Conservation (phyloP, 2,888 invertebrate genomes). For the Brachycybe producta region DNA sequence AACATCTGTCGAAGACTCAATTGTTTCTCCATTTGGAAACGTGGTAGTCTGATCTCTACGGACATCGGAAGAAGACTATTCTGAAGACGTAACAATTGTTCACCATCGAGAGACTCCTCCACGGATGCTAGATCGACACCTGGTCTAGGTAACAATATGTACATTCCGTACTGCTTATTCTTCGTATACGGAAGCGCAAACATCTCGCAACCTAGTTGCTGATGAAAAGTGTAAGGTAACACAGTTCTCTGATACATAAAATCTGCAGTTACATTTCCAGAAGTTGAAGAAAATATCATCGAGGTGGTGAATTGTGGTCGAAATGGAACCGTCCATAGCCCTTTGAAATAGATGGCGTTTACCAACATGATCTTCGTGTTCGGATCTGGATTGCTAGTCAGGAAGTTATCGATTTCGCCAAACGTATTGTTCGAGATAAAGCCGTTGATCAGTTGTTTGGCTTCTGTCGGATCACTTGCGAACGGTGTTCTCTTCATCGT, state of each 20-base stretch:
- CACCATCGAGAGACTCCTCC: not conserved
- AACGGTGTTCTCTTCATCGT: conserved; percentile 2
- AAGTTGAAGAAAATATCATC: not conserved
- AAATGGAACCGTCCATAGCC: conserved; percentile 5
- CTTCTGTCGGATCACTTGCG: not conserved
- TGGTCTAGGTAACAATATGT: not conserved
- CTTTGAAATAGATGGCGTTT: conserved; percentile 10
- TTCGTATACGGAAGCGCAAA: conserved; percentile 6
- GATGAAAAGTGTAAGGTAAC: not conserved
- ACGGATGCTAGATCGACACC: not conserved
- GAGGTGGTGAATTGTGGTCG: not conserved
- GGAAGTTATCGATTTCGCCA: conserved; percentile 4
- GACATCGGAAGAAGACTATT: not conserved
- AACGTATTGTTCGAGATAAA: not conserved
- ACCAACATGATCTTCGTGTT: conserved; percentile 6
- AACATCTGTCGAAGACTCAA: conserved; percentile 9
- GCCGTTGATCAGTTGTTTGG: conserved; percentile 4
- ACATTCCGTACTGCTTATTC: conserved; percentile 6
- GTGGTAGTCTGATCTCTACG: conserved; percentile 8
- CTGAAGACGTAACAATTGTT: not conserved
- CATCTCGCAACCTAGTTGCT: conserved; percentile 3
- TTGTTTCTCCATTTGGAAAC: not conserved
- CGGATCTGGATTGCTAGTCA: conserved; percentile 1
- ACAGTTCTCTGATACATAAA: not conserved
- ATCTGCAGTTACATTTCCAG: not conserved